These are phyloP conservation scores for Falco concolor DNA, from an alignment of 2,797 vertebrate genomes.

Conservation along the genomic window DNA sequence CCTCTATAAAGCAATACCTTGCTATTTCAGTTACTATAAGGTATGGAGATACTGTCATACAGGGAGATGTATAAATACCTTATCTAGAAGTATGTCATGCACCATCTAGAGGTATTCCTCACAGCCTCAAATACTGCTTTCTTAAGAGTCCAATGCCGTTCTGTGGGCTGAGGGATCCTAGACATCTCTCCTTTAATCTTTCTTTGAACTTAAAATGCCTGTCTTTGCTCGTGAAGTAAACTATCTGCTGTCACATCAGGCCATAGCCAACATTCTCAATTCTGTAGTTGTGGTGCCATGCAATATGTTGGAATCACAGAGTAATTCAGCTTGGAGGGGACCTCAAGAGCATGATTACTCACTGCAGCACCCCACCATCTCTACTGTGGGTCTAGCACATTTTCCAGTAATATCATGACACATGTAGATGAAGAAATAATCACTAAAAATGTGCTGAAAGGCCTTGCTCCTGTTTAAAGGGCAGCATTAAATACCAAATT, in stretches of 20 bases:
- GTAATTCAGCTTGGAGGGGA: background rate
- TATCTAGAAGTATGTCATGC: background rate
- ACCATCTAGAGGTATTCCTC: background rate
- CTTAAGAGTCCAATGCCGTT: background rate
- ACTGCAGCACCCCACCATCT: background rate
- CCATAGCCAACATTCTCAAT: background rate
- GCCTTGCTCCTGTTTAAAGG: background rate
- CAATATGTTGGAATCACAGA: background rate
- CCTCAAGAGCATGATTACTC: background rate
- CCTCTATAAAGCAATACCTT: background rate
- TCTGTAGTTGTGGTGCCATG: background rate
- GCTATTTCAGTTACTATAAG: background rate
- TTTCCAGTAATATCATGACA: background rate
- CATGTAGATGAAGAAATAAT: background rate
- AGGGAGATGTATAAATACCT: background rate
- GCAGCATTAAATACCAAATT: background rate
- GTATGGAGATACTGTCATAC: background rate
- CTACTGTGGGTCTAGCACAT: background rate
- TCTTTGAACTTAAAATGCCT: background rate
- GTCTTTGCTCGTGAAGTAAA: rapidly evolving
- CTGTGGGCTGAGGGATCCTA: background rate
- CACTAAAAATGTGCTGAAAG: background rate
- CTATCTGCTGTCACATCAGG: background rate
- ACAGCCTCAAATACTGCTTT: background rate
- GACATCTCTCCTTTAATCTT: background rate